Evolutionary conservation across 2,797 vertebrate genomes (phyloP), one percentile per base, ranked within the genome.

Genomic region (Sebastes trivittatus): DNA sequence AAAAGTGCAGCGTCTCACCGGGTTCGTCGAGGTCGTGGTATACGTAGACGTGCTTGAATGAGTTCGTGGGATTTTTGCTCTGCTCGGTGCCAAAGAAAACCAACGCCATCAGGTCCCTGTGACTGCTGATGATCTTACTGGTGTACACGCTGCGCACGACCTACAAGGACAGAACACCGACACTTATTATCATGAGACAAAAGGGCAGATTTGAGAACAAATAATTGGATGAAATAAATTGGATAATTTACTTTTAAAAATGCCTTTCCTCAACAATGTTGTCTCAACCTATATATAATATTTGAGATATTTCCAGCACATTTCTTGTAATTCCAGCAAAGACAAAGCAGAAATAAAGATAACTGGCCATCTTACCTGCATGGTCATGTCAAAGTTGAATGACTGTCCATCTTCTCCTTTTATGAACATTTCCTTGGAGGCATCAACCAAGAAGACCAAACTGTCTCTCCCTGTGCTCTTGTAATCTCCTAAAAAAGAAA

Each of bases 71-170:
- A 87, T 98, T 98, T 91, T 97, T 98, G 91, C 96, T 96, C 78
- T 97, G 92, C 82, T 96, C 89, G 1, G 98, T 99, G 36, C 97
- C 97, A 4, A 96, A 99, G 89, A 99, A 99, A 74, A 99, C 98
- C 58, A 99, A 92, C 38, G 97, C 96, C 70, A 99, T 77, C 85
- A 99, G 93, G 83, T 99, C 98, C 71, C 91, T 95, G 75, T 97
- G 87, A 77, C 97, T 98, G 81, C 97, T 98, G 78, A 99, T 97
- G 87, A 99, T 99, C 95, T 99, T 99, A 93, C 91, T 98, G 89
- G 95, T 97, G 86, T 99, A 99, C 30, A 99, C 97, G 42, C 83
- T 98, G 85, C 96, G 96, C 75, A 99, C 96, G 75, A 97, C 99
- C 98, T 99, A 77, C 3, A 71, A 60, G 72, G 54, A 67, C 32